A percentile compares a stretch with the other conserved stretches of the same genome.
These are phyloP conservation scores for Campoletis raptor DNA, from an alignment of 2,888 invertebrate genomes.

Conservation along the genomic window DNA sequence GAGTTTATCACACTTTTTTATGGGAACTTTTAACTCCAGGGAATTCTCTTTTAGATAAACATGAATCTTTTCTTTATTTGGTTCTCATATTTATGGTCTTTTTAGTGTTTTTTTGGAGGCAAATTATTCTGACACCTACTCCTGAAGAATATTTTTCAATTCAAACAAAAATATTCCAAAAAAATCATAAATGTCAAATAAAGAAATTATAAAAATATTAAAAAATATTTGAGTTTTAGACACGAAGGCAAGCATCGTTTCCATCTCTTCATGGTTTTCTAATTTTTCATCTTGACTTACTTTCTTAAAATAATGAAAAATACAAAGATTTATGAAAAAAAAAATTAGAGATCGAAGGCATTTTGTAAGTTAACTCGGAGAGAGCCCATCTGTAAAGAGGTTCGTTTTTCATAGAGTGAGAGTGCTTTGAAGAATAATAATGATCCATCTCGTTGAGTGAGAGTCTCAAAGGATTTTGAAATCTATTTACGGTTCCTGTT, in stretches of 20 bases:
- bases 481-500: constrained; percentile 21
- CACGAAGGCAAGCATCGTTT: background rate
- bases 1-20: constrained; percentile 1
- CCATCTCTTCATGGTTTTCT: background rate
- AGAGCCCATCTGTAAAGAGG: background rate
- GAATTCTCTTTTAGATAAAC: background rate
- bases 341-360: background rate
- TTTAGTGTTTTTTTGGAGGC: background rate
- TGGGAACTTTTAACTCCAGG: background rate
- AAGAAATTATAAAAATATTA: background rate
- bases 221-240: background rate
- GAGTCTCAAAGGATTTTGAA: constrained; percentile 25
- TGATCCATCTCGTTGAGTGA: constrained; percentile 28
- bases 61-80: background rate
- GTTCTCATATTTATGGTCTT: background rate
- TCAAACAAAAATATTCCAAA: background rate
- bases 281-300: background rate
- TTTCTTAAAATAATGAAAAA: background rate
- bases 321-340: background rate
- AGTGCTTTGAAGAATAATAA: constrained; percentile 46
- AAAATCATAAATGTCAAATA: background rate
- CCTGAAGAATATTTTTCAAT: background rate
- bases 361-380: background rate
- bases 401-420: constrained; percentile 7
- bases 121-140: background rate